Percentiles rank a stretch among this genome's conserved stretches.
These are phyloP conservation scores for Tachyglossus aculeatus DNA, from an alignment of 2,797 vertebrate genomes.

Conservation along the genomic window DNA sequence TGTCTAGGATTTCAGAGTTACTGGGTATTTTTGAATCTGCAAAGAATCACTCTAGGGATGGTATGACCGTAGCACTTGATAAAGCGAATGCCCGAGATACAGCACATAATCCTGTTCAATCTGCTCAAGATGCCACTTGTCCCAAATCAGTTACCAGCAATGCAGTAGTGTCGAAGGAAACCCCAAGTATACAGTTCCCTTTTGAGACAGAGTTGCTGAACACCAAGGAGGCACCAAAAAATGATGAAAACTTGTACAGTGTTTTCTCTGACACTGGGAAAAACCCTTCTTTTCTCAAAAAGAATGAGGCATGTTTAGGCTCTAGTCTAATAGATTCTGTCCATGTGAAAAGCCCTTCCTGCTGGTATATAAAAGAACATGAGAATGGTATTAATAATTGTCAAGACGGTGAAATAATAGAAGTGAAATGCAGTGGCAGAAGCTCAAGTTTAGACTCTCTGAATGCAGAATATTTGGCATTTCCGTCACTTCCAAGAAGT, in stretches of 20 bases:
- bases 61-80: conserved; percentile 18
- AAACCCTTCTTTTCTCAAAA: conserved; percentile 47
- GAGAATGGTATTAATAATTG: conserved; percentile 16
- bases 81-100: conserved; percentile 37
- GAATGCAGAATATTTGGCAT: conserved; percentile 14
- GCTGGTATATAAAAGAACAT: conserved; percentile 35
- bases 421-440: conserved; percentile 4
- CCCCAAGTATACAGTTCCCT: conserved; percentile 10
- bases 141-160: neutral
- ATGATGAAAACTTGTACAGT: conserved; percentile 47
- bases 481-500: conserved; percentile 54
- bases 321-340: conserved; percentile 31
- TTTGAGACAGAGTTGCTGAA: conserved; percentile 13
- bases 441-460: conserved; percentile 18
- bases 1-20: conserved; percentile 57
- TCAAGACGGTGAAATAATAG: conserved; percentile 18
- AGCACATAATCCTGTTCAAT: conserved; percentile 33
- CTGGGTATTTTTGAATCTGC: conserved; percentile 45
- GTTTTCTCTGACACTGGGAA: conserved; percentile 56
- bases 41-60: conserved; percentile 33
- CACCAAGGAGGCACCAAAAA: conserved; percentile 33
- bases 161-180: conserved; percentile 13
- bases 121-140: conserved; percentile 23
- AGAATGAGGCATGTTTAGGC: conserved; percentile 31
- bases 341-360: conserved; percentile 39